Evolutionary conservation across 2,113 vertebrate species (phyloP).

Genomic region (Tapirus terrestris): DNA sequence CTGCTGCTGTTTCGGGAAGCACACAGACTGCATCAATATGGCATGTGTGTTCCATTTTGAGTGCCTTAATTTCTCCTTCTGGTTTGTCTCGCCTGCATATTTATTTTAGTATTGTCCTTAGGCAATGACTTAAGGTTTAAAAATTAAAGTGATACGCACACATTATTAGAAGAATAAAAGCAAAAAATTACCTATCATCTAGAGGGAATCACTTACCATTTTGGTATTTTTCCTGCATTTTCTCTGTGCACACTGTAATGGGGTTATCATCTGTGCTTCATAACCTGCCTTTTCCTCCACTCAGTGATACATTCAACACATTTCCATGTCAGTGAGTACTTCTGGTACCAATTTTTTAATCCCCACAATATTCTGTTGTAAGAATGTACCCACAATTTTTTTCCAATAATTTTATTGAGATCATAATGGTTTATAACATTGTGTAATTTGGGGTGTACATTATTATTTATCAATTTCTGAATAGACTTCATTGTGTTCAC

Average conservation of each 20-base stretch:
- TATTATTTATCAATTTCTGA: too few species aligned
- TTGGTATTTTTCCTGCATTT: too few species aligned
- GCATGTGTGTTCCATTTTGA: neutral
- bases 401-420: too few species aligned
- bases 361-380: neutral
- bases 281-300: neutral
- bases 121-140: neutral
- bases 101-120: neutral
- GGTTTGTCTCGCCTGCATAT: neutral
- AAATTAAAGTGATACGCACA: neutral
- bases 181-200: neutral
- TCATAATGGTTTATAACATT: too few species aligned
- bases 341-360: neutral
- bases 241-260: neutral
- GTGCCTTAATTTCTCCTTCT: neutral
- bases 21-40: rapidly evolving
- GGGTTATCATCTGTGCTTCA: neutral
- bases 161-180: neutral
- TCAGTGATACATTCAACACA: neutral
- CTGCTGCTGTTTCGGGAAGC: neutral
- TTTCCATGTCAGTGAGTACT: neutral
- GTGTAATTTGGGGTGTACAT: too few species aligned
- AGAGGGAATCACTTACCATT: neutral
- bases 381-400: neutral
- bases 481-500: too few species aligned